Percentiles rank a stretch among this genome's conserved stretches.
phyloP scores from a whole-genome alignment of 2,888 invertebrate species.

The Pristionchus mayeri region DNA sequence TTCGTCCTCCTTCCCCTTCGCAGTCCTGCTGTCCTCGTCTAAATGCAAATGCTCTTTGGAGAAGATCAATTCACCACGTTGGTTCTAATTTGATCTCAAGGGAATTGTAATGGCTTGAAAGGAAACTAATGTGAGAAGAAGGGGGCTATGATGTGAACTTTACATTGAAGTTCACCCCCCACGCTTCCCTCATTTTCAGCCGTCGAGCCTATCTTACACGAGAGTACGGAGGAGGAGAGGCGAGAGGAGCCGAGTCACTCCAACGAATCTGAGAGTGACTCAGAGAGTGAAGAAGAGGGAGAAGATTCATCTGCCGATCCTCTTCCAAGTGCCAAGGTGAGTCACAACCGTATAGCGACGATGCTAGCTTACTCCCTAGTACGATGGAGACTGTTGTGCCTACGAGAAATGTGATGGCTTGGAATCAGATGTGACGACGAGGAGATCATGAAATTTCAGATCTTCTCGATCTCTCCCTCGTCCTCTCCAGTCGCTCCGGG shows the following conservation, averaged over 20 bases:
- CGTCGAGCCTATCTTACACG: not conserved
- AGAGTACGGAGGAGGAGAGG: slow-evolving; percentile 25
- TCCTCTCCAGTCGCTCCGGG: not conserved
- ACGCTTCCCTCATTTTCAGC: slow-evolving; percentile 26
- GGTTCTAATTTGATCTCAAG: too few species aligned
- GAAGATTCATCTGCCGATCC: not conserved
- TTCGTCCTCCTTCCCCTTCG: slow-evolving; percentile 46
- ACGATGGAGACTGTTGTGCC: too few species aligned
- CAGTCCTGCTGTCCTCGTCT: slow-evolving; percentile 38
- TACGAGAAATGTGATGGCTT: too few species aligned
- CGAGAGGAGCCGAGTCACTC: not conserved
- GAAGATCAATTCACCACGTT: slow-evolving; percentile 39
- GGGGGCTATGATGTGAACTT: too few species aligned
- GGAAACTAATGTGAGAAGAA: too few species aligned
- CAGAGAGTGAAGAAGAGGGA: not conserved
- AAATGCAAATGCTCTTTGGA: slow-evolving; percentile 45
- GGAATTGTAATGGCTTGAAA: too few species aligned
- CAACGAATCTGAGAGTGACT: not conserved
- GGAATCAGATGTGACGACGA: too few species aligned
- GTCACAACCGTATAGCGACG: slow-evolving; percentile 8
- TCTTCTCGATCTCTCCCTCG: slow-evolving; percentile 29
- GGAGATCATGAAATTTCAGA: not conserved
- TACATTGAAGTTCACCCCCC: not conserved
- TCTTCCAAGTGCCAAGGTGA: slow-evolving; percentile 32
- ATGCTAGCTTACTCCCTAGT: not conserved